phyloP scores from a whole-genome alignment of 1,140 invertebrate species.

The Oedothorax gibbosus region DNA sequence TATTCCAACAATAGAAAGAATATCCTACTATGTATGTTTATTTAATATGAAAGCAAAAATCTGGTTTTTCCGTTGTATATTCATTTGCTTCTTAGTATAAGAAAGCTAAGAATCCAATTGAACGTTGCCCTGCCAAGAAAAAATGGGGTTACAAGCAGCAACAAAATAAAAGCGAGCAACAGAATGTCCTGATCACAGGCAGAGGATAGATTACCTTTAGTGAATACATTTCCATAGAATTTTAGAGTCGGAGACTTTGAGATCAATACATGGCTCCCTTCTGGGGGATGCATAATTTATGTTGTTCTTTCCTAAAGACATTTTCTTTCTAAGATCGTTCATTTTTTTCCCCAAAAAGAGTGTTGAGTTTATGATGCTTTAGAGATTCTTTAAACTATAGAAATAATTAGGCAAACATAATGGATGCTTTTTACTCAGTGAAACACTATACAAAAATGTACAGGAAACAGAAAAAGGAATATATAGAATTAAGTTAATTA shows the following conservation, averaged over 20 bases:
- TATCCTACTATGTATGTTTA: background rate
- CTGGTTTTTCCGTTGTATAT: background rate
- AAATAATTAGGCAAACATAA: no score
- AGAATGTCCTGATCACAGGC: slow-evolving; percentile 39
- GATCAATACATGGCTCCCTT: background rate
- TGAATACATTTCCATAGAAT: slow-evolving; percentile 55
- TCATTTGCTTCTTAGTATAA: slow-evolving; percentile 1
- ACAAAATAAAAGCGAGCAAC: slow-evolving; percentile 12
- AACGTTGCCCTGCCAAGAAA: slow-evolving; percentile 19
- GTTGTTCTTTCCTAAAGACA: no score
- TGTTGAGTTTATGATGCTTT: no score
- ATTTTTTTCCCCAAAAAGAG: no score
- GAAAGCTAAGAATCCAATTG: slow-evolving; percentile 15
- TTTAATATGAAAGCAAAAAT: slow-evolving; percentile 16
- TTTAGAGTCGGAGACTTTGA: slow-evolving; percentile 23
- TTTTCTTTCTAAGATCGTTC: no score
- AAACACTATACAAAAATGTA: no score
- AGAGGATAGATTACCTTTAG: slow-evolving; percentile 43
- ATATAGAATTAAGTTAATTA: no score
- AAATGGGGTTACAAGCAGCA: slow-evolving; percentile 1
- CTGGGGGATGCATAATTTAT: no score
- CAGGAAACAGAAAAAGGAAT: no score
- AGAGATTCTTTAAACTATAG: no score
- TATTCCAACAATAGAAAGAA: no score
- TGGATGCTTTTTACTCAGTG: no score